Base-by-base conservation (phyloP, 2,888 invertebrate genomes). In the Caenorhabditis wallacei region DNA sequence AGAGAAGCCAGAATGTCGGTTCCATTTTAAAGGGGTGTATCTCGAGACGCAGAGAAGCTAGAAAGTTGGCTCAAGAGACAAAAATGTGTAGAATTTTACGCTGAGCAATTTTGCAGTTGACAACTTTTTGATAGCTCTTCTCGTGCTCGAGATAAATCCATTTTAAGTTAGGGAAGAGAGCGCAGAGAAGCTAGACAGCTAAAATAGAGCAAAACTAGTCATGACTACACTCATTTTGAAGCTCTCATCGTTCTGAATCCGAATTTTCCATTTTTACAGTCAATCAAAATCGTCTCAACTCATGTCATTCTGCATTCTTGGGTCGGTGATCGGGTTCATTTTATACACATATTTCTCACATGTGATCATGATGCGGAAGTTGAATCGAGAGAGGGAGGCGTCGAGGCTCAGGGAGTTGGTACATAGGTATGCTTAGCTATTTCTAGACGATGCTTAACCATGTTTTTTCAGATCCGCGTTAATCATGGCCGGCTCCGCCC, bases 341-440 rank as follows among this genome's bases (percentile, higher is more conserved):
- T 72, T 88, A 11, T 88, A 88, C 80, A 87, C 87, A 66, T 88
- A 88, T 69, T 78, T 88, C 40, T 82, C 85, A 10, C 88, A 88
- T 66, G 87, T 88, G 56, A 56, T 86, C 10, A 74, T 87, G 80
- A 78, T 87, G 66, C 69, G 88, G 13, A 75, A 75, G 43, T 24
- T 88, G 40, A 71, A 83, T 59, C 56, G 82, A 43, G 84, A 84
- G 24, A 63, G 69, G 4, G 84, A 87, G 40, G 81, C 84, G 18
- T 51, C 78, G 10, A 54, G 85, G 53, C 74, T 86, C 48, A 56
- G 82, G 20, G 85, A 85, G 51, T 82, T 86, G 11, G 74, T 86
- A 18, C 75, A 86, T 24, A 56, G 84, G 85, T 87, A 13, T n/a
- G 66, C 13, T 8, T 4, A 16, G 13, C 46, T 3, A 18, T 18